Conservation (phyloP, 2,888 invertebrate genomes). For the Ligdia adustata region DNA sequence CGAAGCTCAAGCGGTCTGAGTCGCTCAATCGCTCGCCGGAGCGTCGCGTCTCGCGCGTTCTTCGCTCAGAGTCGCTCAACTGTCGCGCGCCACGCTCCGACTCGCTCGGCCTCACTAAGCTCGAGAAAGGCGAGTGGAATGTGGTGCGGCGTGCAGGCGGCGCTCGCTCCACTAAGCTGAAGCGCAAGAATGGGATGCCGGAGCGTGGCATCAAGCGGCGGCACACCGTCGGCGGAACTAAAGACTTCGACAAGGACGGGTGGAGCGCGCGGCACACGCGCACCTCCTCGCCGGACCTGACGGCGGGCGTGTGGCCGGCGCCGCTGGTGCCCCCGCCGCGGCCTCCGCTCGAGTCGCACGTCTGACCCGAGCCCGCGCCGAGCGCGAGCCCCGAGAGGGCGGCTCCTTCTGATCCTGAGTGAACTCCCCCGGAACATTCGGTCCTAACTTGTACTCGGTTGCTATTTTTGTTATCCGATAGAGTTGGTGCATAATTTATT, state of each 20-base stretch:
- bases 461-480: constrained; percentile 33
- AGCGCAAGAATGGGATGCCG: constrained; percentile 91
- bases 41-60: constrained; percentile 74
- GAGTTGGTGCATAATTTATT: constrained; percentile 47
- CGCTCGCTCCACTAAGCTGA: constrained; percentile 85
- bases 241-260: constrained; percentile 88
- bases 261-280: constrained; percentile 85
- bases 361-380: constrained; percentile 37
- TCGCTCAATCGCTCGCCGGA: constrained; percentile 84
- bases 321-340: constrained; percentile 62
- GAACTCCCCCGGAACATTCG: too few species aligned
- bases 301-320: constrained; percentile 63
- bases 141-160: constrained; percentile 85
- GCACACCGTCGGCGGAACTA: constrained; percentile 97
- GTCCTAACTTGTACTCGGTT: too few species aligned
- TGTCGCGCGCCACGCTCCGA: constrained; percentile 60
- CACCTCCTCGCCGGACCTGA: constrained; percentile 84
- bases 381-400: neutral
- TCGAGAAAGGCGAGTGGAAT: constrained; percentile 89
- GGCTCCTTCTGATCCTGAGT: neutral
- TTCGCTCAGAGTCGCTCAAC: constrained; percentile 86
- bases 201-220: constrained; percentile 93
- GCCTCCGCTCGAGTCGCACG: constrained; percentile 58
- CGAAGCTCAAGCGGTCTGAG: constrained; percentile 83
- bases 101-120: constrained; percentile 80